A percentile compares a stretch with the other conserved stretches of the same genome.
These are phyloP conservation scores for Ailurus styani DNA, from an alignment of 2,113 vertebrate genomes.

Conservation along the genomic window DNA sequence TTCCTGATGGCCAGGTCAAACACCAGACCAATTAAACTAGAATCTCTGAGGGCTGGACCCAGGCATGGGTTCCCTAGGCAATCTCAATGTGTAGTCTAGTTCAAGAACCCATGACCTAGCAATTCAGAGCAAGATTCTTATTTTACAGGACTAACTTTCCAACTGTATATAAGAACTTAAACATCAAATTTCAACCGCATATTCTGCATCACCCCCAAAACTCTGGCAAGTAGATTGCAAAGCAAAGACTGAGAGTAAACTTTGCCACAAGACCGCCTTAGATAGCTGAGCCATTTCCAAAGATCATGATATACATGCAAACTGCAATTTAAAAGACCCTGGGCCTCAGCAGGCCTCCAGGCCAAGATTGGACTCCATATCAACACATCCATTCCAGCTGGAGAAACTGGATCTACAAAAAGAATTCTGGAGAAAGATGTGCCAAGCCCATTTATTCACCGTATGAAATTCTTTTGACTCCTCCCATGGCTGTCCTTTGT, in stretches of 20 bases:
- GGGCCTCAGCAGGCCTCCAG: neutral
- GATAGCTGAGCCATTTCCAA: neutral
- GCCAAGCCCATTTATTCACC: neutral
- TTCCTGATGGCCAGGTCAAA: neutral
- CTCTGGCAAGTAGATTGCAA: neutral
- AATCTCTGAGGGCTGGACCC: neutral
- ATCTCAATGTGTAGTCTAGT: neutral
- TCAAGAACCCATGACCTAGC: neutral
- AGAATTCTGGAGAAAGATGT: slow-evolving; percentile 9
- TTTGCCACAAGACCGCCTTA: neutral
- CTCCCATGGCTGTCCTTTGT: neutral
- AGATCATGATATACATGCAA: neutral
- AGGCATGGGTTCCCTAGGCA: neutral
- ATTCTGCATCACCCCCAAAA: neutral
- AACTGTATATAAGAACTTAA: neutral
- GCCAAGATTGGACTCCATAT: neutral
- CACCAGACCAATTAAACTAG: neutral
- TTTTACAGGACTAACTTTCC: neutral
- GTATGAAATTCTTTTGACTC: slow-evolving; percentile 19
- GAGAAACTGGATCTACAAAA: neutral
- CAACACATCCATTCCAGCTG: neutral
- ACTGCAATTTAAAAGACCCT: neutral
- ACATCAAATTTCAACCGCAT: neutral
- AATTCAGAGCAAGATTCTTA: neutral
- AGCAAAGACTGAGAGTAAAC: neutral